A percentile compares a stretch with the other conserved stretches of the same genome.
Conservation (phyloP, 2,888 invertebrate species). For the Trichogramma dendrolimi region DNA sequence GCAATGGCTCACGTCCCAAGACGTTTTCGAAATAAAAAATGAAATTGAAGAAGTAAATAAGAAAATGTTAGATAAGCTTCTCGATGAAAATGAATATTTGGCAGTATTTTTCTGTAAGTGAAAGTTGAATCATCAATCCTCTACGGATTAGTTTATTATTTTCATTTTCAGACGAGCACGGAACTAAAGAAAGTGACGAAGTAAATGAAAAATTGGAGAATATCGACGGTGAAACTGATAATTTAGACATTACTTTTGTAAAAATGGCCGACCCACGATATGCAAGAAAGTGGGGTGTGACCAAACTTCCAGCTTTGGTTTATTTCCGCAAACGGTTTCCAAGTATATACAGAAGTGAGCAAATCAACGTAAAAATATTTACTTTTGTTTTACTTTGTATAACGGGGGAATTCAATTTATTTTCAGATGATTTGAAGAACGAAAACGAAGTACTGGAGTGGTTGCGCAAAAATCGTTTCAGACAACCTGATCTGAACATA, state of each 20-base stretch:
- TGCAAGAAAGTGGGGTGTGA: slow-evolving; percentile 91
- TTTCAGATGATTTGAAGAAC: slow-evolving; percentile 72
- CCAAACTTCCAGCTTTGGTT: slow-evolving; percentile 83
- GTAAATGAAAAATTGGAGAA: slow-evolving; percentile 84
- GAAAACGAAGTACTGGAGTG: slow-evolving; percentile 87
- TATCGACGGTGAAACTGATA: slow-evolving; percentile 92
- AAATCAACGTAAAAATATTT: too few species aligned
- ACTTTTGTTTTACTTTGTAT: too few species aligned
- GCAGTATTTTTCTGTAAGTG: slow-evolving; percentile 92
- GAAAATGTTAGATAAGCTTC: slow-evolving; percentile 90
- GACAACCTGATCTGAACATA: slow-evolving; percentile 86
- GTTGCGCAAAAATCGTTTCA: slow-evolving; percentile 87
- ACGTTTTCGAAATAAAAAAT: slow-evolving; percentile 91
- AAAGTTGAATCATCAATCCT: neutral
- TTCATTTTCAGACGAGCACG: slow-evolving; percentile 67
- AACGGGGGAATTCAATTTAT: too few species aligned
- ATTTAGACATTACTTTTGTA: slow-evolving; percentile 89
- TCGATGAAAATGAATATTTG: slow-evolving; percentile 92
- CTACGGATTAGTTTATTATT: slow-evolving; percentile 6
- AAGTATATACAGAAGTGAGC: slow-evolving; percentile 81
- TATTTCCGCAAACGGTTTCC: slow-evolving; percentile 89
- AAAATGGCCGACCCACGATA: slow-evolving; percentile 90
- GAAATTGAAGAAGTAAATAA: slow-evolving; percentile 96
- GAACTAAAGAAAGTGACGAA: slow-evolving; percentile 74
- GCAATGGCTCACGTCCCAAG: slow-evolving; percentile 88